These are phyloP conservation scores for Mionectes macconnelli DNA, from an alignment of 2,113 vertebrate genomes.

Conservation along the genomic window DNA sequence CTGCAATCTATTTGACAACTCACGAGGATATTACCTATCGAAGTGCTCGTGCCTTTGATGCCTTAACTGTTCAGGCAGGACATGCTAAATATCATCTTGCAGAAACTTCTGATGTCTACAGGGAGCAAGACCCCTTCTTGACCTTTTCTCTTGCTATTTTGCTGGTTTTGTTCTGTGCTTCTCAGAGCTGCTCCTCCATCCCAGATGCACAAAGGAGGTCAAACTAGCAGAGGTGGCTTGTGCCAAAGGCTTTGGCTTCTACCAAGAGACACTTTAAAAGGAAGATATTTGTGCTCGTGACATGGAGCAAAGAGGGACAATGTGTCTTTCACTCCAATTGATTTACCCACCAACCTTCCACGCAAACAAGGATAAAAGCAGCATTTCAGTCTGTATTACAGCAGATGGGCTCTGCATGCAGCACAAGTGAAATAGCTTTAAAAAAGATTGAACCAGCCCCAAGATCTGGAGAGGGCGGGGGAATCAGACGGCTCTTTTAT, in stretches of 20 bases:
- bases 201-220: constrained; percentile 52
- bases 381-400: constrained; percentile 51
- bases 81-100: constrained; percentile 63
- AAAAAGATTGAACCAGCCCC: constrained; percentile 47
- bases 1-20: background rate
- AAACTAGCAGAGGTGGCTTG: constrained; percentile 55
- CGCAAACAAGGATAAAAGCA: constrained; percentile 51
- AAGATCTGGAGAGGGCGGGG: constrained; percentile 23
- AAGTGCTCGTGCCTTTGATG: constrained; percentile 27
- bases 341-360: constrained; percentile 45
- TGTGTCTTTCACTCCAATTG: constrained; percentile 35
- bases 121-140: constrained; percentile 54
- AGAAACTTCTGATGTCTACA: constrained; percentile 63
- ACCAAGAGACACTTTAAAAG: constrained; percentile 49
- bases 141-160: constrained; percentile 59
- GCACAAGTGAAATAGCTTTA: constrained; percentile 41
- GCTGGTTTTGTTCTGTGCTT: constrained; percentile 52
- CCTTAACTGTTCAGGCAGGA: constrained; percentile 53
- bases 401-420: constrained; percentile 59
- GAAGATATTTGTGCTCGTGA: constrained; percentile 52
- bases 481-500: constrained; percentile 11
- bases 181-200: constrained; percentile 47
- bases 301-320: constrained; percentile 42
- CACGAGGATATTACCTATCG: constrained; percentile 27
- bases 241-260: constrained; percentile 43